A percentile compares a stretch with the other conserved stretches of the same genome.
Conservation (phyloP, 2,888 invertebrate genomes). For the Trachelus tabidus region DNA sequence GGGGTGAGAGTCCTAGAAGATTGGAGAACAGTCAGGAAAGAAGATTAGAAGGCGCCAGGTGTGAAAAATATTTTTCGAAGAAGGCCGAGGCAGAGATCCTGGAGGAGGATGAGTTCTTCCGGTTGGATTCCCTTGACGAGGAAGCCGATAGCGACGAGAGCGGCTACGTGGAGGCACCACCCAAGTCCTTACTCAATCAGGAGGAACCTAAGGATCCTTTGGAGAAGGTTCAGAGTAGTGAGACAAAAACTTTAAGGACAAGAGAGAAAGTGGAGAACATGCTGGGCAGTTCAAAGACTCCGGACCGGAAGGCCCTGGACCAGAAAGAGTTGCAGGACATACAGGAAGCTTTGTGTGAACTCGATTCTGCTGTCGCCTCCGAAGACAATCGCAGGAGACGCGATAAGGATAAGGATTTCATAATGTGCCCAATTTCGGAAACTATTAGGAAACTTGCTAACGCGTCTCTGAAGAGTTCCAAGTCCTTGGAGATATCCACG, state of each 20-base stretch:
- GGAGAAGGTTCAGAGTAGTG: constrained; percentile 12
- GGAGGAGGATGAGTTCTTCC: constrained; percentile 55
- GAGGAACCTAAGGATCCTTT: constrained; percentile 20
- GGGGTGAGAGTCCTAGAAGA: constrained; percentile 51
- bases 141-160: constrained; percentile 90
- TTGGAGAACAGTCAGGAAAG: constrained; percentile 16
- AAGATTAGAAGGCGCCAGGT: constrained; percentile 21
- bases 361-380: constrained; percentile 8
- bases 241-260: background rate
- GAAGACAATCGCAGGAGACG: constrained; percentile 28
- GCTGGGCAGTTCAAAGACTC: constrained; percentile 20
- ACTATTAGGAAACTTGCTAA: constrained; percentile 61
- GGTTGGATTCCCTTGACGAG: constrained; percentile 69
- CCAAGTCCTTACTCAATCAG: constrained; percentile 42
- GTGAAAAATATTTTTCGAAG: constrained; percentile 45
- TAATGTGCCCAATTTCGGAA: constrained; percentile 62
- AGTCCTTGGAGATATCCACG: constrained; percentile 52
- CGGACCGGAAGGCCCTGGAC: constrained; percentile 22
- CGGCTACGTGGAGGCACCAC: constrained; percentile 82
- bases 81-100: constrained; percentile 35
- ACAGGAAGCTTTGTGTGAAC: background rate
- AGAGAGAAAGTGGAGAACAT: background rate
- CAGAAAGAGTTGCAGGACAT: constrained; percentile 6
- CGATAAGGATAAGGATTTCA: constrained; percentile 54
- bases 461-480: constrained; percentile 57